Conservation (phyloP, 2,888 invertebrate genomes). For the Iphiclides podalirius region DNA sequence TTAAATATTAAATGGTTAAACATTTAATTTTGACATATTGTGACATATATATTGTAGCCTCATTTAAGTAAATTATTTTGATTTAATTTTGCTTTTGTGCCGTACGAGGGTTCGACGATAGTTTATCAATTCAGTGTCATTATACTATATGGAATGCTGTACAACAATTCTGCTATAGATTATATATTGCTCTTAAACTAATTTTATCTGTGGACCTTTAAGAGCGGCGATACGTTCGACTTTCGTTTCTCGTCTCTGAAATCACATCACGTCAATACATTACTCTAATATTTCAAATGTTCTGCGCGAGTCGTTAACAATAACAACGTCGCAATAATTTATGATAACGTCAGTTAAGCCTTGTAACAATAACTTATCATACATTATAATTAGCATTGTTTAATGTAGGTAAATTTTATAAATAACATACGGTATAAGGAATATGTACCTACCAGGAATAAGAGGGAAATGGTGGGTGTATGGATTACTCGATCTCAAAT, state of each 20-base stretch:
- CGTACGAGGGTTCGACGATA: too few relatives aligned
- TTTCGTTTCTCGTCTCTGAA: background rate
- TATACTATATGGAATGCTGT: background rate
- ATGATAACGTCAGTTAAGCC: constrained; percentile 18
- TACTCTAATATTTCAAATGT: constrained; percentile 6
- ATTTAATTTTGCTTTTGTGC: background rate
- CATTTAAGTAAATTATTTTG: too few relatives aligned
- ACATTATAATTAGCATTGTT: constrained; percentile 17
- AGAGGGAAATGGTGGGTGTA: too few relatives aligned
- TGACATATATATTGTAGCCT: too few relatives aligned
- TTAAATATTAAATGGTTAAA: too few relatives aligned
- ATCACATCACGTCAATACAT: background rate
- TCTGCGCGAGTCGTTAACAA: constrained; percentile 1
- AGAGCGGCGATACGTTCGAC: too few relatives aligned
- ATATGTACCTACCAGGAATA: background rate
- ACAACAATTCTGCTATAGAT: too few relatives aligned
- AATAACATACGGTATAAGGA: background rate
- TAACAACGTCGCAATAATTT: constrained; percentile 18
- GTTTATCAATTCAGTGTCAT: background rate
- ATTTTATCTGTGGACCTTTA: too few relatives aligned
- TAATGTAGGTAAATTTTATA: constrained; percentile 5
- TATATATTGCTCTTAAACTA: too few relatives aligned
- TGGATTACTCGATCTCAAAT: too few relatives aligned
- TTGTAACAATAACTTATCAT: constrained; percentile 16
- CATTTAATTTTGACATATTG: too few relatives aligned